Percentiles rank a stretch among this genome's conserved stretches.
phyloP scores from a whole-genome alignment of 1,140 invertebrate species.

The Idris sp. region DNA sequence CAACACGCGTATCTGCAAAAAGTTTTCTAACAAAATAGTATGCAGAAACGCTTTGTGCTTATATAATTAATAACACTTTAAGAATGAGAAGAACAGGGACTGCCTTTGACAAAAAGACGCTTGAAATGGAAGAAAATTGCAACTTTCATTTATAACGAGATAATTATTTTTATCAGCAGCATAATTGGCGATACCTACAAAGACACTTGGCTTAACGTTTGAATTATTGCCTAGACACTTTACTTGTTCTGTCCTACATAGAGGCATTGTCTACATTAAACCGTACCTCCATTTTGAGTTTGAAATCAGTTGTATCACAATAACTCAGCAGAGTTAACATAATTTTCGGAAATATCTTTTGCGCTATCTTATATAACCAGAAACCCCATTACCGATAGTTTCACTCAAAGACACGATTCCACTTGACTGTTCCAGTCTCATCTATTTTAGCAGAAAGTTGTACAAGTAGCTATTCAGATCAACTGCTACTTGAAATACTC shows the following conservation, averaged over 20 bases:
- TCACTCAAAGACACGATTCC: slow-evolving; percentile 2
- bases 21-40: background rate
- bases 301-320: slow-evolving; percentile 17
- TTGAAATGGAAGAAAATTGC: slow-evolving; percentile 2
- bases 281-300: no score
- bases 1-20: no score
- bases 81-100: slow-evolving; percentile 12
- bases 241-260: no score
- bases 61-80: slow-evolving; percentile 23
- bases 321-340: background rate
- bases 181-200: slow-evolving; percentile 20
- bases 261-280: no score
- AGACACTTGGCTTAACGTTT: slow-evolving; percentile 17
- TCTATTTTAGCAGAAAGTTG: background rate
- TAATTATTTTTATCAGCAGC: slow-evolving; percentile 23
- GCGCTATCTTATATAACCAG: background rate
- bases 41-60: slow-evolving; percentile 6
- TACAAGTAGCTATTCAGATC: background rate
- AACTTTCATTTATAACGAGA: slow-evolving; percentile 24
- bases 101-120: slow-evolving; percentile 1
- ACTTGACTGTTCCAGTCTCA: slow-evolving; percentile 2
- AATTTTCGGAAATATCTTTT: slow-evolving; percentile 5
- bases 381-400: background rate
- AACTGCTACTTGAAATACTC: no score
- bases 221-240: slow-evolving; percentile 6